Base-by-base conservation (phyloP, 2,113 vertebrate genomes). In the Sinocyclocheilus grahami region DNA sequence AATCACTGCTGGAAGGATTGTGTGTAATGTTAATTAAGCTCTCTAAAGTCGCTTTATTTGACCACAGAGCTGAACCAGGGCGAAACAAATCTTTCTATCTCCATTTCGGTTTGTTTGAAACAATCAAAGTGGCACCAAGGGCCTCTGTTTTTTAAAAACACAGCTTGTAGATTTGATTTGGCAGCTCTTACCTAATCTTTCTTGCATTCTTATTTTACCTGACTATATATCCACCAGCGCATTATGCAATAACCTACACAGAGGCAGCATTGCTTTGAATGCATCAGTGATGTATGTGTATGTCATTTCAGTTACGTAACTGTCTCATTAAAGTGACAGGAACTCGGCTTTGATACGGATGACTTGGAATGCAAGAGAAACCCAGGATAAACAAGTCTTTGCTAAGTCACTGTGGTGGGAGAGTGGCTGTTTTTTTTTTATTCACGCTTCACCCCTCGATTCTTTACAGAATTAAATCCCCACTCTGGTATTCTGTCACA, bases 381-480 rank as follows among this genome's bases (percentile, higher is more conserved):
- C 27, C n/a, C 72, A 33, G 83, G 72, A 65, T 85, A 77, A 85
- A 65, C 83, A 85, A 77, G 83, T 22, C 83, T 85, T 75, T 51
- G 55, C 71, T 51, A 37, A 60, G 69, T 42, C 58, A 46, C 60
- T 46, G 83, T 51, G 53, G 39, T 85, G 83, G 37, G 74, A 62
- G 58, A n/a, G 10, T 85, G 60, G 24, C 62, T 55, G 42, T 78
- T 78, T 65, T 78, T 78, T 77, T 51, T 33, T 13, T 81, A 63
- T 63, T 16, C 12, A 42, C 24, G 37, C n/a, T 48, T 82, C 60
- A 48, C 51, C 16, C 14, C 16, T 62, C 3, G 30, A 20, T 62
- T 20, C 20, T 27, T 60, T 83, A 42, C 12, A 53, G 12, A 67
- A n/a, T 12, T 82, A 71, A 83, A 53, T 69, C 24, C 46, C 46